Evolutionary conservation across 2,797 vertebrate species (phyloP).

Genomic region (Chrosomus eos): DNA sequence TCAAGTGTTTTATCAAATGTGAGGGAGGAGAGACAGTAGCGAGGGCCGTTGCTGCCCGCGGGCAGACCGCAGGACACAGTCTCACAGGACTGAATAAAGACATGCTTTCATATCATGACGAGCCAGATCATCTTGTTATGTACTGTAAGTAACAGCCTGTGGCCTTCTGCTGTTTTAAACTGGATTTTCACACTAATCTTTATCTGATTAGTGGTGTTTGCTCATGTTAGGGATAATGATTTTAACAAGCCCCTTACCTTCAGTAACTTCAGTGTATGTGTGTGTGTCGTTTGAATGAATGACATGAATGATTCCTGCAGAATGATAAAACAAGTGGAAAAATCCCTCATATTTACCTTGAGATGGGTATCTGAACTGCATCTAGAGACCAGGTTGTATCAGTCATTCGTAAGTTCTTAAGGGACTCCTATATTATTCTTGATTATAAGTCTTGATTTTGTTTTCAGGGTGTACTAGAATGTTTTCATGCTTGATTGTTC

Average conservation of each 20-base stretch:
- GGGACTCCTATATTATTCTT: too few relatives aligned
- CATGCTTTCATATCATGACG: neutral
- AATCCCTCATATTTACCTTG: too few relatives aligned
- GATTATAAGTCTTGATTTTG: too few relatives aligned
- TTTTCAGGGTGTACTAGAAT: too few relatives aligned
- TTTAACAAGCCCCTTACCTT: neutral
- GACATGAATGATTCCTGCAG: neutral
- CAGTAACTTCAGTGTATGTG: neutral
- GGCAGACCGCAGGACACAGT: constrained; percentile 43
- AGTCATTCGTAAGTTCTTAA: too few relatives aligned
- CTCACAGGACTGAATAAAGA: constrained; percentile 34
- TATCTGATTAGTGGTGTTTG: neutral
- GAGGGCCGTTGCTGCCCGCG: constrained; percentile 40
- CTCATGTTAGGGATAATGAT: constrained; percentile 8
- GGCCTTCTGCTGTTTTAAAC: neutral
- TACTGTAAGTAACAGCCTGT: neutral
- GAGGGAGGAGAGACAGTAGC: constrained; percentile 37
- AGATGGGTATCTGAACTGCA: too few relatives aligned
- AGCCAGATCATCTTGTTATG: neutral
- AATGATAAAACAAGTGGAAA: too few relatives aligned
- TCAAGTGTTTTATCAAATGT: constrained; percentile 49
- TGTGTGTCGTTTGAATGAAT: too few relatives aligned
- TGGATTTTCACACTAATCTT: neutral
- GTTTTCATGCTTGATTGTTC: too few relatives aligned
- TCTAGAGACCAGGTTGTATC: too few relatives aligned